Evolutionary conservation across 2,888 invertebrate species (phyloP).

Genomic region (Sialis fuliginosa): DNA sequence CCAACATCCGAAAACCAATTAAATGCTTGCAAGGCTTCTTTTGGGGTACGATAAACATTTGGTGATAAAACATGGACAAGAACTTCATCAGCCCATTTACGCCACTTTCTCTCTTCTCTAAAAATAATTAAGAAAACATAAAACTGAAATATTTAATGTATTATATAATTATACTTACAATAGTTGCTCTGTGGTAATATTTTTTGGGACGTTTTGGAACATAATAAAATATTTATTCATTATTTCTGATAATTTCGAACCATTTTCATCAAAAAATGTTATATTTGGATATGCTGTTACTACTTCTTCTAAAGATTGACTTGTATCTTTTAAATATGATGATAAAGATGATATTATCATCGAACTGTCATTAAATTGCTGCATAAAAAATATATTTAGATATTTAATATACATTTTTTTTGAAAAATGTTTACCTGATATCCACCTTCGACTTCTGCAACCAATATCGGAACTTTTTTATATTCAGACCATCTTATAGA

Average conservation of each 20-base stretch:
- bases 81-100: constrained; percentile 83
- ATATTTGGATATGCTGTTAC: constrained; percentile 61
- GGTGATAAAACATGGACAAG: constrained; percentile 90
- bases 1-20: constrained; percentile 87
- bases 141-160: neutral
- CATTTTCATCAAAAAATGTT: constrained; percentile 44
- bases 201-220: constrained; percentile 43
- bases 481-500: constrained; percentile 88
- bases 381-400: constrained; percentile 17
- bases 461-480: constrained; percentile 85
- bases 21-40: constrained; percentile 81
- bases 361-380: constrained; percentile 85
- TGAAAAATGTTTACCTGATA: constrained; percentile 36
- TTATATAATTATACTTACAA: constrained; percentile 27
- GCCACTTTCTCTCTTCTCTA: constrained; percentile 88
- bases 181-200: constrained; percentile 32
- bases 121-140: constrained; percentile 15
- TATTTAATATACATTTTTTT: neutral
- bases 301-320: constrained; percentile 44
- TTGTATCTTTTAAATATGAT: constrained; percentile 49
- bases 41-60: constrained; percentile 78
- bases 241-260: constrained; percentile 52
- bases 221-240: constrained; percentile 81
- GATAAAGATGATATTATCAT: constrained; percentile 81
- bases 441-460: constrained; percentile 54